These are phyloP conservation scores for Drosophila pectinifera DNA, from an alignment of 1,140 invertebrate genomes.

Conservation along the genomic window DNA sequence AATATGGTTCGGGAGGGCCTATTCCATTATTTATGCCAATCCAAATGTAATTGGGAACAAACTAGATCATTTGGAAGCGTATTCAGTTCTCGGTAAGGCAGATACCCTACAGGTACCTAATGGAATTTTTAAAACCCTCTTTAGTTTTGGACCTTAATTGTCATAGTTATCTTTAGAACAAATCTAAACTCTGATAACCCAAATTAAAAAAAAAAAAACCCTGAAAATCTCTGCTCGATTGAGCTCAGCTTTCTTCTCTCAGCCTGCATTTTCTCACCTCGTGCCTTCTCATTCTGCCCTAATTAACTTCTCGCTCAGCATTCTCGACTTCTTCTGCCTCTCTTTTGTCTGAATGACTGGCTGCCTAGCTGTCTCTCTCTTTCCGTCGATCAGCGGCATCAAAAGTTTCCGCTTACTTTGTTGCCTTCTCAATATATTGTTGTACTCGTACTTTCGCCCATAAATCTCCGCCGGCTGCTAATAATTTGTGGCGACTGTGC, in stretches of 20 bases:
- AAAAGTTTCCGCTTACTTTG: conserved; percentile 39
- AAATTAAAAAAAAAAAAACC: too few species aligned
- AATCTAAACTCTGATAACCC: too few species aligned
- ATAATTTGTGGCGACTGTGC: conserved; percentile 22
- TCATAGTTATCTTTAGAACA: too few species aligned
- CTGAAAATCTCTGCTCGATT: neutral
- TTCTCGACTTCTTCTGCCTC: conserved; percentile 36
- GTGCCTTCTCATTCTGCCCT: conserved; percentile 29
- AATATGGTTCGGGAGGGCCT: neutral
- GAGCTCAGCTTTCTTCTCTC: conserved; percentile 27
- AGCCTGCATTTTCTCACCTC: conserved; percentile 4
- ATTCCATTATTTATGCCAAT: neutral
- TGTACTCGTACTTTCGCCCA: conserved; percentile 35
- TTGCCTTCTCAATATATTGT: conserved; percentile 19
- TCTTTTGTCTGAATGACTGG: neutral
- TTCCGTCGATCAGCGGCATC: conserved; percentile 14
- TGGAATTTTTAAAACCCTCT: neutral
- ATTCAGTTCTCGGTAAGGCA: too few species aligned
- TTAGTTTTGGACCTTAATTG: too few species aligned
- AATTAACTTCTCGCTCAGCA: conserved; percentile 25
- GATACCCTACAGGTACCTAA: neutral
- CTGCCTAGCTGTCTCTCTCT: neutral
- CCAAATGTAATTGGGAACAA: neutral
- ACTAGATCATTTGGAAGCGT: too few species aligned
- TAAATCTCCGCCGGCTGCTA: conserved; percentile 41